Evolutionary conservation across 2,888 invertebrate species (phyloP).

Genomic region (Sphaerophoria rueppellii): DNA sequence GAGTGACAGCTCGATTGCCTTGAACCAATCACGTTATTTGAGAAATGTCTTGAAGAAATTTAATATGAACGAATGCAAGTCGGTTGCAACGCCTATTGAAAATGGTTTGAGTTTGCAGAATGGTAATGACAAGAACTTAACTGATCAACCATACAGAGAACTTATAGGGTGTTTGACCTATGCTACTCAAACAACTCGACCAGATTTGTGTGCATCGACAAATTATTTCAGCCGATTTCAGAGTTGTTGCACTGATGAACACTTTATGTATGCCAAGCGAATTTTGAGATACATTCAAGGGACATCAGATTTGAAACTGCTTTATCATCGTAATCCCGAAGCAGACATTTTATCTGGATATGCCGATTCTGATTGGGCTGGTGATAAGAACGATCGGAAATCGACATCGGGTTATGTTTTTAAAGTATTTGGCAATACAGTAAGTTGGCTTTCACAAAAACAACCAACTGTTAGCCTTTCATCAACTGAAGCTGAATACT

Average conservation of each 20-base stretch:
- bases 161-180: slow-evolving; percentile 36
- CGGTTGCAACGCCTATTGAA: slow-evolving; percentile 43
- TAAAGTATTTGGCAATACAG: slow-evolving; percentile 50
- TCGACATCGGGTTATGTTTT: not conserved
- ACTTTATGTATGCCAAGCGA: slow-evolving; percentile 43
- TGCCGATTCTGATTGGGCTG: too few relatives aligned
- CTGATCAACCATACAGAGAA: slow-evolving; percentile 25
- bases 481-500: slow-evolving; percentile 60
- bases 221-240: slow-evolving; percentile 59
- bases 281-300: slow-evolving; percentile 56
- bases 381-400: too few relatives aligned
- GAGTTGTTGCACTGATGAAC: slow-evolving; percentile 34
- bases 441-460: slow-evolving; percentile 41
- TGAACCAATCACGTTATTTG: slow-evolving; percentile 40
- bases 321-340: slow-evolving; percentile 40
- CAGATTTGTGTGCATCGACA: slow-evolving; percentile 53
- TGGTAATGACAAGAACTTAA: not conserved
- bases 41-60: slow-evolving; percentile 49
- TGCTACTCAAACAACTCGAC: slow-evolving; percentile 4
- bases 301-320: slow-evolving; percentile 19
- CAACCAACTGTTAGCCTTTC: slow-evolving; percentile 51
- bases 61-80: slow-evolving; percentile 44
- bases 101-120: slow-evolving; percentile 13
- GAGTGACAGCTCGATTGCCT: not conserved
- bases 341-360: slow-evolving; percentile 17